Base-by-base conservation (phyloP, 2,888 invertebrate species). In the Drosophila rellima region DNA sequence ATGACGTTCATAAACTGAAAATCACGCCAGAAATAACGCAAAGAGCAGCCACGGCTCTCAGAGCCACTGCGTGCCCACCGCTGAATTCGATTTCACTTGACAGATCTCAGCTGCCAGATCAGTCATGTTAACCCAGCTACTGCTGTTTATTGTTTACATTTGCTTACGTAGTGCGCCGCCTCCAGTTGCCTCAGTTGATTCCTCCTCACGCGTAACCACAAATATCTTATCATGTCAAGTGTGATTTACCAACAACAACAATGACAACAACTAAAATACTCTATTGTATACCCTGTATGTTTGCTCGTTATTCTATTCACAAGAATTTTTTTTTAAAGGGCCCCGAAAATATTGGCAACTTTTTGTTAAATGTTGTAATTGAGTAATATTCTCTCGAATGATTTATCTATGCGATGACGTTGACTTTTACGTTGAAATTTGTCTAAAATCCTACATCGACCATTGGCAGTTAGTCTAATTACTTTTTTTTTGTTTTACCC, bases 141-240 rank as follows among this genome's bases (percentile, higher is more conserved):
- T 64, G 31, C 23, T 64, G 31, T 29, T 44, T 31, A 42, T 7
- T 11, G 26, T 35, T 61, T 40, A 23, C 54, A 11, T 45, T 7
- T 20, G 60, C 62, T 74, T 69, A 76, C 69, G 44, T 57, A 70
- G 31, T 70, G 70, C 40, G n/a, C 18, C 18, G 45, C 39, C 35
- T 52, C 61, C 54, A 52, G 68, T 23, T 47, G 35, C 23, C 50
- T 26, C 17, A 61, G 15, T 23, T 63, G 59, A 39, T 47, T 56
- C 33, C 63, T 67, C 37, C 62, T 50, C 37, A 64, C 29, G 23
- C 52, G 61, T 45, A 85, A 82, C 71, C 74, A 79, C 74, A 74
- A 71, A 50, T 65, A 70, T 62, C 64, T 70, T 68, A 74, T 72
- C 60, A 65, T 70, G 47, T 17, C 42, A 37, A 50, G 54, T 20